These are phyloP conservation scores for Anoplophora glabripennis DNA, from an alignment of 1,140 invertebrate species.

Conservation along the genomic window DNA sequence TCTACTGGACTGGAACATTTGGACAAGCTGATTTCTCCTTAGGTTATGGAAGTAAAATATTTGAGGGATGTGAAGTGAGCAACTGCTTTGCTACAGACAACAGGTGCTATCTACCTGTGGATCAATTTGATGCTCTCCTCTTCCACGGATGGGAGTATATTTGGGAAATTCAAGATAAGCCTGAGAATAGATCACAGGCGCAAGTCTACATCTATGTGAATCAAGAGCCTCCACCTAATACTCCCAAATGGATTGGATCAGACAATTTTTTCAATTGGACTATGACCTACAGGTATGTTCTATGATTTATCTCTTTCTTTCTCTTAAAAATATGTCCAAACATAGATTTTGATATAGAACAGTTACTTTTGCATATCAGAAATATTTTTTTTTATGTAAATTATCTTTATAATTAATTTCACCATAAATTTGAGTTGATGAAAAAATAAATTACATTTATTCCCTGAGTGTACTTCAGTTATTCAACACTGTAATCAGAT, in stretches of 20 bases:
- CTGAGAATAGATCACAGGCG: constrained; percentile 11
- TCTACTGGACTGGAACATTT: constrained; percentile 29
- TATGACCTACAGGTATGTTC: constrained; percentile 13
- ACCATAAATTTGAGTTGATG: too few species aligned
- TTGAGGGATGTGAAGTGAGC: constrained; percentile 18
- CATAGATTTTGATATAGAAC: too few species aligned
- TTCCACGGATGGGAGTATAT: constrained; percentile 20
- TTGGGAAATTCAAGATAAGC: constrained; percentile 4
- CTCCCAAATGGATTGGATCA: neutral
- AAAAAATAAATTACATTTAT: too few species aligned
- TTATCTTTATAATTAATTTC: too few species aligned
- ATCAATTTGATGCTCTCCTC: constrained; percentile 21
- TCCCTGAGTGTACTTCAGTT: too few species aligned
- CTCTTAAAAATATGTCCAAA: too few species aligned
- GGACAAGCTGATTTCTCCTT: constrained; percentile 9
- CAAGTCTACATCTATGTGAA: constrained; percentile 24
- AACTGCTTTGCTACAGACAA: constrained; percentile 24
- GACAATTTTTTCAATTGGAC: constrained; percentile 27
- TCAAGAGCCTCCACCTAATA: constrained; percentile 20
- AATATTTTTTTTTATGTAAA: too few species aligned
- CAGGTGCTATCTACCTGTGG: constrained; percentile 8
- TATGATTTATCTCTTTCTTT: too few species aligned
- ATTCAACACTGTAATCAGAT: too few species aligned
- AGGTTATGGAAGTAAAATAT: constrained; percentile 19
- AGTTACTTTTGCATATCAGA: too few species aligned